Base-by-base conservation (phyloP, 2,113 vertebrate genomes). In the Cynopterus brachyotis region DNA sequence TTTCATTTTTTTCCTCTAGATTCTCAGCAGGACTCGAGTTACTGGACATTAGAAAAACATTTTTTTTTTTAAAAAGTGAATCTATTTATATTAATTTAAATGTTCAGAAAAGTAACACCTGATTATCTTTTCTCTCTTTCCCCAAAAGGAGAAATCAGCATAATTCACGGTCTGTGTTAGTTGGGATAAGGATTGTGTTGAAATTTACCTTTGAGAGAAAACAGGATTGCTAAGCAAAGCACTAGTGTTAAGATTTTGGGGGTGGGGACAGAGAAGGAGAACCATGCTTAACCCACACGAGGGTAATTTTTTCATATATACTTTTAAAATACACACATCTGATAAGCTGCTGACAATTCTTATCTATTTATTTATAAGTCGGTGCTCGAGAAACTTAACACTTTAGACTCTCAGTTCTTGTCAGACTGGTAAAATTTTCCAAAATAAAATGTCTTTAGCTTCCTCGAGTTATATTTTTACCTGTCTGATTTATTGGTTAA, bases 151-250 rank as follows among this genome's bases (percentile, higher is more conserved):
- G 42, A 95, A 93, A 84, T 82, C 53, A 83, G 69, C 53, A 53
- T 53, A 95, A 92, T 87, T 90, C 32, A 94, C 17, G 47, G 69
- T 88, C 60, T 89, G 76, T 97, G 72, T 82, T 57, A 62, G 24
- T 40, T 92, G 73, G 42, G 69, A 84, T 35, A 55, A 30, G 20
- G 20, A 69, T 32, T 73, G 1, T 76, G 86, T 47, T 96, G 59
- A 92, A 95, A 91, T 73, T 78, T 89, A 90, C 88, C 67, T 82
- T 85, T 91, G 50, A 50, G 50, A 50, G 60, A 92, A 95, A 94
- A 88, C 45, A 60, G 47, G 30, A 60, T 90, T 96, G 95, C 76
- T 69, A 92, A 95, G 80, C 19, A 97, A 94, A 95, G 12, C 76
- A 95, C 76, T 11, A 89, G 22, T 30, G 10, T 91, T 93, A 86